Evolutionary conservation across 2,113 vertebrate genomes (phyloP), one percentile per base, ranked within the genome.

Genomic region (Nothobranchius furzeri): DNA sequence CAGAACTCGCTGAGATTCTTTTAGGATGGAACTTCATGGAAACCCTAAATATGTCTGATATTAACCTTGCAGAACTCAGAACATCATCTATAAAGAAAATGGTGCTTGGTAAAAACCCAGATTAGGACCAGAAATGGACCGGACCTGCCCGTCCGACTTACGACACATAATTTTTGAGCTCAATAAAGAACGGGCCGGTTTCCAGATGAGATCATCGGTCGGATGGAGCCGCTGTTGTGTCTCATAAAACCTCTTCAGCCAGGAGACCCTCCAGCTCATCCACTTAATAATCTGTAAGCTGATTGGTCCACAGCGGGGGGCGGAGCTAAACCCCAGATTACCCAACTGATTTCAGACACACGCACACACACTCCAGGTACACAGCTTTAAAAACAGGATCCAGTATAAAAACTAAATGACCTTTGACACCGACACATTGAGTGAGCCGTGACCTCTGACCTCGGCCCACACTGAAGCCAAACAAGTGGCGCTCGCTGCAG

Each of bases 271-370:
- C 46, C 6, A 25, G 64, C 70, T 85, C 57, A 81, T 76, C 78
- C 73, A 72, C 24, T 46, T 79, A 81, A 73, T 62, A 50, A 79
- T 52, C 40, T 47, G 51, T 79, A 84, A 88, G 60, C 84, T 70
- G 72, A 82, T 83, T 85, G 76, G 73, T 60, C 36, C 74, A 46
- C 81, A 63, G 73, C 30, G 10, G 49, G 54, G 82, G 84, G 79
- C 37, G 71, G 71, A 0, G 9, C 37, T 73, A 25, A 70, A 47
- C 69, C 62, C 60, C 42, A 6, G 3, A 85, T 83, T 79, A 73
- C 14, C 12, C 56, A 51, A 68, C 37, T 30, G 30, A 30, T 30
- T 30, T 30, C 30, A 30, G 30, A 56, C 51, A 24, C 2, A 2
- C 17, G 49, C 17, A 64, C 52, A 65, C 35, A 46, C 59, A 47